A percentile compares a stretch with the other conserved stretches of the same genome.
These are phyloP conservation scores for Picus viridis DNA, from an alignment of 2,797 vertebrate genomes.

Conservation along the genomic window DNA sequence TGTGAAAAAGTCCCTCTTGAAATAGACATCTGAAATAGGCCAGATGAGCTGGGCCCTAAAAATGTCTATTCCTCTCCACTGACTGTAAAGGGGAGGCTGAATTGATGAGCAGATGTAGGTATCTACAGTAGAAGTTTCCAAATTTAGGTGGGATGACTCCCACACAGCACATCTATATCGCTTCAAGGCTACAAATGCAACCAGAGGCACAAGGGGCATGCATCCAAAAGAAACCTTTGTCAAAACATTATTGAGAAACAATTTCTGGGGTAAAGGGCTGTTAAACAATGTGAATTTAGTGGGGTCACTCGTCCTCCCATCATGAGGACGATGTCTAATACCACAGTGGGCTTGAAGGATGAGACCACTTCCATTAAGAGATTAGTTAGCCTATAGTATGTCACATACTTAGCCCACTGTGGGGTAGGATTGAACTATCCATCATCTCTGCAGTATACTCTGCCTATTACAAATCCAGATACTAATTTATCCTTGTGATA, in stretches of 20 bases:
- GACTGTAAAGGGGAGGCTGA: constrained; percentile 6
- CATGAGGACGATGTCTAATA: neutral
- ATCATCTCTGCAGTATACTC: neutral
- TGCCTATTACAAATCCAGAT: neutral
- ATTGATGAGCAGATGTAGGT: constrained; percentile 35
- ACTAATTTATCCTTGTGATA: neutral
- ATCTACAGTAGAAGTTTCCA: neutral
- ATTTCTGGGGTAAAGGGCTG: neutral
- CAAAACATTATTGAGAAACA: neutral
- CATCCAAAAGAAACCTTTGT: constrained; percentile 5
- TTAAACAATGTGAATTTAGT: neutral
- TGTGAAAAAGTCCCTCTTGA: constrained; percentile 49
- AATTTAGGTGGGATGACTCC: constrained; percentile 33
- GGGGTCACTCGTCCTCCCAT: neutral
- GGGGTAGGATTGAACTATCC: neutral
- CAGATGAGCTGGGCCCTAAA: constrained; percentile 24
- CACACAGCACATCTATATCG: neutral
- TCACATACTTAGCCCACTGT: neutral
- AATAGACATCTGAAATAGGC: constrained; percentile 37
- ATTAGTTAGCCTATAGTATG: neutral
- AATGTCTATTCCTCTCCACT: neutral
- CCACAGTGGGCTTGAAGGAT: neutral
- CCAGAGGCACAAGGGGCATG: neutral
- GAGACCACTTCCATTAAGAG: neutral
- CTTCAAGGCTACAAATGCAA: neutral